Conservation (phyloP, 2,797 vertebrate species). For the Glyptemys insculpta region DNA sequence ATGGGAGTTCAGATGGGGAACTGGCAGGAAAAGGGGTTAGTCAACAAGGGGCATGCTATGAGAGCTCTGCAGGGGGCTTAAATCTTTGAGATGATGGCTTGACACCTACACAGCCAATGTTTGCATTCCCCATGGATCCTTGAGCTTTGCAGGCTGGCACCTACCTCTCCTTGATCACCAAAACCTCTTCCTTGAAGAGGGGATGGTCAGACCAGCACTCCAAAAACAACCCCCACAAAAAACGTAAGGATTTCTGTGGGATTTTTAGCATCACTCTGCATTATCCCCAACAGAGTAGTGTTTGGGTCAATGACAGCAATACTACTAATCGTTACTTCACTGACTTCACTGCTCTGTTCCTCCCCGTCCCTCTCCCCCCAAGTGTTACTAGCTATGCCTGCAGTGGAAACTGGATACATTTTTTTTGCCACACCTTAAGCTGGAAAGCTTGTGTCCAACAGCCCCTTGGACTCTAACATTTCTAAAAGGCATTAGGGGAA, state of each 20-base stretch:
- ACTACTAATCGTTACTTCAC: conserved; percentile 31
- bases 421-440: accelerated
- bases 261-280: background rate
- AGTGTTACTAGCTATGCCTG: background rate
- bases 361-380: conserved; percentile 29
- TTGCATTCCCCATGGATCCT: background rate
- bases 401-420: background rate
- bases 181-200: background rate
- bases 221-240: background rate
- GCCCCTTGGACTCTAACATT: background rate
- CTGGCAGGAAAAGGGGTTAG: background rate
- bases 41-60: background rate
- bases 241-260: background rate
- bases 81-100: background rate
- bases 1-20: background rate
- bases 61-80: background rate
- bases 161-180: accelerated
- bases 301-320: conserved; percentile 27
- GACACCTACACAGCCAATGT: background rate
- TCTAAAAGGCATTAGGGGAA: conserved; percentile 44
- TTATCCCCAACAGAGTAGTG: background rate
- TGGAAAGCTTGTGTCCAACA: background rate
- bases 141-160: background rate
- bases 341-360: background rate
- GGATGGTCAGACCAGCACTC: accelerated